phyloP scores from a whole-genome alignment of 64 coral and sea anemone genomes.

The Montipora sp. region DNA sequence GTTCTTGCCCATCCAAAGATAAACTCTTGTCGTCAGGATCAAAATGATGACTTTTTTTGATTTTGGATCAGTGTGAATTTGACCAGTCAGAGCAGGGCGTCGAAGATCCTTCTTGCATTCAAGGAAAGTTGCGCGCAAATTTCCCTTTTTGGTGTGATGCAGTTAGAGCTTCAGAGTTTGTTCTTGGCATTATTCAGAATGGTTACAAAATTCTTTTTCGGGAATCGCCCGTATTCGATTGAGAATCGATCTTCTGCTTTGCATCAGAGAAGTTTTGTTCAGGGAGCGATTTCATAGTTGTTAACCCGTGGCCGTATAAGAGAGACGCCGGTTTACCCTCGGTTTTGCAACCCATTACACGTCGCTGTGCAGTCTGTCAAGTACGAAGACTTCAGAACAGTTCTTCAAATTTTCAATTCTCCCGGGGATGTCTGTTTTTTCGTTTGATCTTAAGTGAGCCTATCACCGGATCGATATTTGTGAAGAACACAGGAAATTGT shows the following conservation, averaged over 20 bases:
- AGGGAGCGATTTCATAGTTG: neutral
- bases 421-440: neutral
- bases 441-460: neutral
- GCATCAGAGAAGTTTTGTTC: constrained; percentile 21
- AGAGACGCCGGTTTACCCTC: constrained; percentile 15
- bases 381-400: no score
- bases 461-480: constrained; percentile 32
- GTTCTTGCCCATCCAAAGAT: neutral
- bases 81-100: neutral
- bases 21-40: neutral
- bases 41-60: neutral
- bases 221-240: neutral
- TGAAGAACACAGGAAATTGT: neutral
- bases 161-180: constrained; percentile 31
- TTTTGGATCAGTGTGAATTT: neutral
- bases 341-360: constrained; percentile 72
- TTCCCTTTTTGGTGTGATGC: neutral
- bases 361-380: constrained; percentile 15
- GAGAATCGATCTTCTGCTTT: constrained; percentile 50
- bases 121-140: neutral
- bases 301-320: constrained; percentile 24
- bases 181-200: constrained; percentile 51
- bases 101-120: neutral
- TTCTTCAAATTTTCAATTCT: neutral
- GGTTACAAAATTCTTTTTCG: constrained; percentile 26